Base-by-base conservation (phyloP, 35 echinoderm and acorn worm species). In the Ophiothrix spiculata region DNA sequence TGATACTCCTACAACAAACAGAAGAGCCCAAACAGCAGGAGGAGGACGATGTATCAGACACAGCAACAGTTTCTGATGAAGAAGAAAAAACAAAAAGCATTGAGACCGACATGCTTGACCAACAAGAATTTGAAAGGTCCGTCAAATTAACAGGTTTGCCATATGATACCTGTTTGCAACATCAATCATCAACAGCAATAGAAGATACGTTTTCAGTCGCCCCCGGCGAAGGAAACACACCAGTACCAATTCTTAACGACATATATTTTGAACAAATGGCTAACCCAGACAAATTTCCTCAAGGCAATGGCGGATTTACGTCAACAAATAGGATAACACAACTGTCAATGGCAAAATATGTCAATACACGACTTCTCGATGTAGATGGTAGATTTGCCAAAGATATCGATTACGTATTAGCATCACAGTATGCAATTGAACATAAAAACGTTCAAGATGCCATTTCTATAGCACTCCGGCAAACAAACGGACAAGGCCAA, bases 331-430 rank as follows among this genome's bases (percentile, higher is more conserved):
- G 83, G 32, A 35, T 69, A 75, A 21, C 76, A 32, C 69, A 39
- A 38, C 19, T 41, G 35, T 86, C 74, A 35, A 1, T 73, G 10
- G 32, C 64, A 17, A 38, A 74, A 37, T 81, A 88, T 75, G 63
- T 78, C 32, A 80, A 81, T 73, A 54, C 77, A 81, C 37, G 54
- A 1, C 56, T 87, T 21, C 40, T 87, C 21, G 76, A 75, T 28
- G 25, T 23, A 46, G 85, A 87, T 36, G 77, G 36, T 17, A 21
- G 75, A 16, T 87, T 87, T 39, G 63, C 25, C 19, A 31, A 76
- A 25, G 74, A 91, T 86, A 79, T 74, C 4, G 35, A 83, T 31
- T 91, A 85, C 32, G 36, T 91, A 60, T 91, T 91, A 56, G 38
- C 46, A 79, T 75, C 83, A 37, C 83, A 91, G 69, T 85, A 79